phyloP scores from a whole-genome alignment of 2,888 invertebrate genomes.

The Eulithis prunata region DNA sequence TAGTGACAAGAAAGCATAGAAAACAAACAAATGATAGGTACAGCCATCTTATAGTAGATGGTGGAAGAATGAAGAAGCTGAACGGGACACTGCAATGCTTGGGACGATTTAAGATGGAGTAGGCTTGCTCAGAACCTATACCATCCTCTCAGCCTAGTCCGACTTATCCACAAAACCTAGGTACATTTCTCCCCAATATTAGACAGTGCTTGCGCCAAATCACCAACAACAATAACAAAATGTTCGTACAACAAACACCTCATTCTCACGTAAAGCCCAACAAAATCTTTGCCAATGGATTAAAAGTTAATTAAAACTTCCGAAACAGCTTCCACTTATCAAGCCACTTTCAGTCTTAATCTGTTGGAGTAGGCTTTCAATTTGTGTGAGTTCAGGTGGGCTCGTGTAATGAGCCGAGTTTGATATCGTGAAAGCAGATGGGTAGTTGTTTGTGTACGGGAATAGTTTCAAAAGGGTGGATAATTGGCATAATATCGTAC shows the following conservation, averaged over 20 bases:
- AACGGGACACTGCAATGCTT: too few relatives aligned
- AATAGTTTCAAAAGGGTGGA: conserved; percentile 14
- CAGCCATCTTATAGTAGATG: too few relatives aligned
- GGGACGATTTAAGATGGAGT: too few relatives aligned
- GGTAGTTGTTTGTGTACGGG: conserved; percentile 11
- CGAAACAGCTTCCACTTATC: conserved; percentile 8
- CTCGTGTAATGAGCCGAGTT: conserved; percentile 7
- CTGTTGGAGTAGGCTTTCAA: conserved; percentile 16
- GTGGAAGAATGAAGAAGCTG: too few relatives aligned
- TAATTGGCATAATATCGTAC: neutral
- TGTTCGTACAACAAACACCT: neutral
- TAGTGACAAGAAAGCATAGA: too few relatives aligned
- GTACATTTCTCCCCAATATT: too few relatives aligned
- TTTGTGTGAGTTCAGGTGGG: conserved; percentile 6
- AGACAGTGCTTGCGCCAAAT: neutral
- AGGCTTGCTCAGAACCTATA: too few relatives aligned
- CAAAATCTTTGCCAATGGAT: conserved; percentile 15
- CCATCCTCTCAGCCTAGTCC: too few relatives aligned
- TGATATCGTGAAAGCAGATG: conserved; percentile 1
- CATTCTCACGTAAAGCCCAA: neutral
- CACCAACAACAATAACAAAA: neutral
- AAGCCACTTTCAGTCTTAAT: conserved; percentile 13
- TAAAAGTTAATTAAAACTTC: conserved; percentile 28
- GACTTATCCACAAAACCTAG: too few relatives aligned
- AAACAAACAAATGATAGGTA: too few relatives aligned